Evolutionary conservation across 2,888 invertebrate species (phyloP), one percentile per base, ranked within the genome.

Genomic region (Ichneumon xanthorius): DNA sequence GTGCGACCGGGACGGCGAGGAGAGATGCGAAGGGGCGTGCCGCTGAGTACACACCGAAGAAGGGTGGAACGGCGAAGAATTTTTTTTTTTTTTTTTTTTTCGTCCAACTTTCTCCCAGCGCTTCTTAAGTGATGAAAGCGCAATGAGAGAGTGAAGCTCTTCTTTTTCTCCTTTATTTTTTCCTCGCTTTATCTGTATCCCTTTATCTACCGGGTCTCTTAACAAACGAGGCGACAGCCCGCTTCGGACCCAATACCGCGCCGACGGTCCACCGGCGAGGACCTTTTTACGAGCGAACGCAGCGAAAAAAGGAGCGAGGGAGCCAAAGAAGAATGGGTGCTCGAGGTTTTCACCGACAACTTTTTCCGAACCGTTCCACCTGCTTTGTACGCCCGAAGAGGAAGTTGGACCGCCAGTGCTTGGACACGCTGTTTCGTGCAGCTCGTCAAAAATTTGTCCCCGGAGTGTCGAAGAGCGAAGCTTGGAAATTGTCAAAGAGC

Each of bases 71-170:
- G 68, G 79, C 53, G 68, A 73, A 53, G 68, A 53, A 75, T 75
- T 53, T 73, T 61, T 63, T 48, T 48, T 61, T 50, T n/a, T 70
- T 33, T 65, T 37, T 22, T 40, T 22, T 26, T 6, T 26, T 40
- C 53, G 40, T 37, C 2, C 33, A 4, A 26, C 53, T 19, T 71
- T 40, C 19, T 50, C 70, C 37, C 67, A 30, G 11, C 72, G 37
- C 75, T 84, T 71, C 26, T 22, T 53, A 80, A 84, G 80, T 80
- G 76, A 76, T 71, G 65, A 72, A 71, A 76, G 63, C 84, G 30
- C 67, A 14, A 55, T 48, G 30, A 37, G 72, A 55, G 45, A 16
- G 30, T n/a, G 37, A 73, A 70, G 71, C 55, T 45, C 63, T 63
- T 61, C 68, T 19, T 73, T 53, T 48, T 68, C 22, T 68, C 26